These are phyloP conservation scores for Poliocrania exsul DNA, from an alignment of 2,797 vertebrate genomes.

Conservation along the genomic window DNA sequence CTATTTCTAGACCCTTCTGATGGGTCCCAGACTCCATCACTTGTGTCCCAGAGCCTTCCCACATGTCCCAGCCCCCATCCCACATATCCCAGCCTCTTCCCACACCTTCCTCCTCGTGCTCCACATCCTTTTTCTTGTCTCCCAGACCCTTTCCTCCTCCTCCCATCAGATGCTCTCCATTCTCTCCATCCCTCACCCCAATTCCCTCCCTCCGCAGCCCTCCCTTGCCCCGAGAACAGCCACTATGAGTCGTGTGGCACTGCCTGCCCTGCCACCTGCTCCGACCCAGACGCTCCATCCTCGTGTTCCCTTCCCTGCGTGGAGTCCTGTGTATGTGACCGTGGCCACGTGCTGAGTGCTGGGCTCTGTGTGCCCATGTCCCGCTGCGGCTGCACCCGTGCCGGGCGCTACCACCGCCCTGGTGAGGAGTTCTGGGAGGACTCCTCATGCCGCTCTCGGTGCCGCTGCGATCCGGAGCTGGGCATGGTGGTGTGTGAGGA, in stretches of 20 bases:
- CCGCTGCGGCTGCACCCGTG: slow-evolving; percentile 80
- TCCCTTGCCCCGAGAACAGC: slow-evolving; percentile 83
- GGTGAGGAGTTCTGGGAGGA: slow-evolving; percentile 83
- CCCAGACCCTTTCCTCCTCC: background rate
- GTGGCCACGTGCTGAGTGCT: slow-evolving; percentile 76
- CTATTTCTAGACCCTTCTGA: no score
- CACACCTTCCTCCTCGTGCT: background rate
- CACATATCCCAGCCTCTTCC: background rate
- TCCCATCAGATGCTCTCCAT: background rate
- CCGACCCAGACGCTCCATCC: slow-evolving; percentile 1
- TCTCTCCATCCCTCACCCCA: background rate
- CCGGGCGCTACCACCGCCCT: slow-evolving; percentile 75
- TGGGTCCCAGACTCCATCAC: no score
- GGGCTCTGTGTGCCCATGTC: slow-evolving; percentile 73
- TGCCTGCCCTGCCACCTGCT: slow-evolving; percentile 81
- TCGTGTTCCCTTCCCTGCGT: slow-evolving; percentile 74
- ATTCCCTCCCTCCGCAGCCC: slow-evolving; percentile 66
- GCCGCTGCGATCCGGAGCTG: slow-evolving; percentile 70
- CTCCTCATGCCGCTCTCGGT: slow-evolving; percentile 68
- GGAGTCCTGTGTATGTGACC: slow-evolving; percentile 77
- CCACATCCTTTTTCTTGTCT: background rate
- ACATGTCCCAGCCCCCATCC: background rate
- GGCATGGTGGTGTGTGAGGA: background rate
- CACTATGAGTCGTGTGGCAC: slow-evolving; percentile 80
- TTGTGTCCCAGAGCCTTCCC: background rate